Conservation (phyloP, 2,113 vertebrate species). For the Lethenteron reissneri region DNA sequence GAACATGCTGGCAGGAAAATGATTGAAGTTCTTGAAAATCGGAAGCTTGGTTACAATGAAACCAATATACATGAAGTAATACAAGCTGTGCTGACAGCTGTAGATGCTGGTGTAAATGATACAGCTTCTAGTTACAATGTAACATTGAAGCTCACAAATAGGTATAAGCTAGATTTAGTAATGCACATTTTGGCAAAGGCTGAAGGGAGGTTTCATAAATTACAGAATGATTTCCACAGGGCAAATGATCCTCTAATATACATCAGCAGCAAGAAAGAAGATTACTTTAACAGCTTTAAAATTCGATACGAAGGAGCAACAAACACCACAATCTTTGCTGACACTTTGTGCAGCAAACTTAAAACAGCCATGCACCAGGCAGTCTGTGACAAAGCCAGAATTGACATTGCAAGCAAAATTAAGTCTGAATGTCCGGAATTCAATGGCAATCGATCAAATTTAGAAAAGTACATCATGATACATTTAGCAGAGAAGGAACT, state of each 20-base stretch:
- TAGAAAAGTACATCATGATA: constrained; percentile 29
- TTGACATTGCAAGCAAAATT: constrained; percentile 21
- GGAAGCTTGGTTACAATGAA: constrained; percentile 13
- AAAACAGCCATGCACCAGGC: constrained; percentile 12
- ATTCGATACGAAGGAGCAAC: constrained; percentile 22
- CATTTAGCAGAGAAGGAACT: constrained; percentile 22
- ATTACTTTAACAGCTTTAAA: constrained; percentile 24
- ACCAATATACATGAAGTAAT: constrained; percentile 18
- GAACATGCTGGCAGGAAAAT: too few species aligned
- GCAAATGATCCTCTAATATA: constrained; percentile 19
- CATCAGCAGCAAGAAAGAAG: constrained; percentile 19
- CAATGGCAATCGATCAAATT: constrained; percentile 14
- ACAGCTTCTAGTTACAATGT: constrained; percentile 8
- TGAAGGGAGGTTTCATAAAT: constrained; percentile 14
- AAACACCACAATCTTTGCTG: constrained; percentile 19
- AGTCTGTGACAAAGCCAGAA: constrained; percentile 6
- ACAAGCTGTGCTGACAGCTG: constrained; percentile 12
- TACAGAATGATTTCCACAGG: constrained; percentile 17
- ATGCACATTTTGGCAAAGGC: constrained; percentile 20
- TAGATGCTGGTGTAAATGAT: constrained; percentile 11
- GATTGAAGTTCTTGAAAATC: too few species aligned
- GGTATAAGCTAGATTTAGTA: constrained; percentile 16
- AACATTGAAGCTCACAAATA: constrained; percentile 13
- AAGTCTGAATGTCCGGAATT: constrained; percentile 17
- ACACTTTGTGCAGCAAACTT: constrained; percentile 26